Percentiles rank a stretch among this genome's conserved stretches.
phyloP scores from a whole-genome alignment of 2,113 vertebrate genomes.

The Micronisus gabar region DNA sequence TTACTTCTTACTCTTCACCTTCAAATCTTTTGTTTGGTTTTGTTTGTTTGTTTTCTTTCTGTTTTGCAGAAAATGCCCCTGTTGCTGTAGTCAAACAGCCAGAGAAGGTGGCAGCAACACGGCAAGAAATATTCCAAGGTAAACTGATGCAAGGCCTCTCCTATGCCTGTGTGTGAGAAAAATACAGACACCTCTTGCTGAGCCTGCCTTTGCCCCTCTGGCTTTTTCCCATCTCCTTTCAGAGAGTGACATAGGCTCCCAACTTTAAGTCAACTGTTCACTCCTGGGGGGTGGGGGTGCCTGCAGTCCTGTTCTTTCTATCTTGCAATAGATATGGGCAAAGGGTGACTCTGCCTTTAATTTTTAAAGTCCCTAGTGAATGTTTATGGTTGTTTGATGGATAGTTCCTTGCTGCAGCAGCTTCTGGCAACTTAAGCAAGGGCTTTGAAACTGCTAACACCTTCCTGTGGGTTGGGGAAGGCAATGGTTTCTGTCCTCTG shows the following conservation, averaged over 20 bases:
- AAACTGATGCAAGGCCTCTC: neutral
- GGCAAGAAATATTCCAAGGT: constrained; percentile 86
- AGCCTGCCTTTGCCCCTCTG: neutral
- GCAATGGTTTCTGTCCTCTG: neutral
- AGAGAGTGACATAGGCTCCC: neutral
- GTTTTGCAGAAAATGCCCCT: constrained; percentile 68
- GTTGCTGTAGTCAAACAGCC: constrained; percentile 71
- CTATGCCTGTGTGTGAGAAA: neutral
- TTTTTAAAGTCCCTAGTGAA: neutral
- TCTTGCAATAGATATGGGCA: neutral
- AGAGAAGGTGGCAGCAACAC: constrained; percentile 79
- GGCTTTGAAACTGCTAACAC: neutral
- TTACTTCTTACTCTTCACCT: neutral
- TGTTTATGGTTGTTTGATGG: neutral
- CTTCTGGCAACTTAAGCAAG: neutral
- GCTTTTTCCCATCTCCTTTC: neutral
- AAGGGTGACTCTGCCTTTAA: neutral
- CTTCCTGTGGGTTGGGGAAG: neutral
- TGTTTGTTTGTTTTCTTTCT: neutral
- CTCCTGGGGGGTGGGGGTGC: neutral
- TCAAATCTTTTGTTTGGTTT: neutral
- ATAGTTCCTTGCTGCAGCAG: neutral
- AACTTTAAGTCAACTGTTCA: neutral
- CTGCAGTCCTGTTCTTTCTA: neutral
- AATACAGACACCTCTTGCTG: neutral